phyloP scores from a whole-genome alignment of 2,888 invertebrate species.

The Scaptomyza parva region DNA sequence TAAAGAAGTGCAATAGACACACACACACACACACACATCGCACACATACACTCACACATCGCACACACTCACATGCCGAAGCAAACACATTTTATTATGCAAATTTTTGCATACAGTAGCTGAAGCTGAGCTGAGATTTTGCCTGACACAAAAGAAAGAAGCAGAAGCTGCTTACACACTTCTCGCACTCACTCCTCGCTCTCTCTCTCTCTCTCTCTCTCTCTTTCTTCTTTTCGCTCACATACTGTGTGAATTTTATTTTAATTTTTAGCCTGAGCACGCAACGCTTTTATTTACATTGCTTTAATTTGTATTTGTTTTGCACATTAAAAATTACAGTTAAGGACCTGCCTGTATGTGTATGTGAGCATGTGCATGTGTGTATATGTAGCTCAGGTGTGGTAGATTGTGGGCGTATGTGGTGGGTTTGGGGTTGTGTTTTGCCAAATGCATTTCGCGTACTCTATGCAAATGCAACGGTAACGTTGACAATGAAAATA shows the following conservation, averaged over 20 bases:
- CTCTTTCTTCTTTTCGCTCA: too few species aligned
- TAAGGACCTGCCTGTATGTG: neutral
- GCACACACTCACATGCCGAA: neutral
- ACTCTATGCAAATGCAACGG: constrained; percentile 26
- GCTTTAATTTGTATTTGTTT: constrained; percentile 73
- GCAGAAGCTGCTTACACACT: constrained; percentile 30
- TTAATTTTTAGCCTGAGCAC: constrained; percentile 53
- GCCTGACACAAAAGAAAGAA: constrained; percentile 7
- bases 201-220: neutral
- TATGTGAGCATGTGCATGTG: neutral
- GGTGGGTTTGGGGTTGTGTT: constrained; percentile 1
- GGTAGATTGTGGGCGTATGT: neutral
- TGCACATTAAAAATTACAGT: constrained; percentile 64
- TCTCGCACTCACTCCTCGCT: constrained; percentile 4
- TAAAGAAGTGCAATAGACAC: constrained; percentile 26
- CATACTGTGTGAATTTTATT: constrained; percentile 62
- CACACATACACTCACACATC: constrained; percentile 6
- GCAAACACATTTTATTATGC: constrained; percentile 46
- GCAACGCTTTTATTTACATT: constrained; percentile 62
- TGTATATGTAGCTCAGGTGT: neutral
- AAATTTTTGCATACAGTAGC: constrained; percentile 39
- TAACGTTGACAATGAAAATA: constrained; percentile 54
- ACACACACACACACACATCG: neutral
- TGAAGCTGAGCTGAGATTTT: constrained; percentile 31
- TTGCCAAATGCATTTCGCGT: constrained; percentile 45